Evolutionary conservation across 2,113 vertebrate genomes (phyloP).

Genomic region (Okapia johnstoni): DNA sequence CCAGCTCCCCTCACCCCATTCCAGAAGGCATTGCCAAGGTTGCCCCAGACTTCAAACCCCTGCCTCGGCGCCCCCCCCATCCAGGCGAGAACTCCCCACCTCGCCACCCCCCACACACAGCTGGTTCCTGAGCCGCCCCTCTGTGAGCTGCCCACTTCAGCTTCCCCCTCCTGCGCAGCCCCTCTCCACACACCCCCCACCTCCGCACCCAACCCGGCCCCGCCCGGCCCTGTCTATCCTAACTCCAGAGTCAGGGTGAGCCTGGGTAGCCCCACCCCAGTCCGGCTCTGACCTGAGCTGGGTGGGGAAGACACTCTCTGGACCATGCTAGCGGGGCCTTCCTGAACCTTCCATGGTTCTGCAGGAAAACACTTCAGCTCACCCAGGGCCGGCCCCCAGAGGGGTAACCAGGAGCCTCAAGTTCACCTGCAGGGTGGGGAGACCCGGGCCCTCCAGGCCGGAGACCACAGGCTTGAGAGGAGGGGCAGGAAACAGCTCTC

Average conservation of each 20-base stretch:
- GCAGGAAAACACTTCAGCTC: not conserved
- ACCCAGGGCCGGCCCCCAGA: not conserved
- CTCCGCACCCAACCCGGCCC: not conserved
- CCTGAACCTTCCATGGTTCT: not conserved
- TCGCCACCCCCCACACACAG: not conserved
- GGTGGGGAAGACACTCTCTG: no score
- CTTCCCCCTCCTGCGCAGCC: no score
- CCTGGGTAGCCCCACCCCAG: not conserved
- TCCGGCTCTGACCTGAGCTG: fast-evolving
- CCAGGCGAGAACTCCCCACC: not conserved
- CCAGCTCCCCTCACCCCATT: fast-evolving
- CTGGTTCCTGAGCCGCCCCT: not conserved
- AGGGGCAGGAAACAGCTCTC: not conserved
- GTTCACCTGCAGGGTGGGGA: not conserved
- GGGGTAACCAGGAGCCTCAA: not conserved
- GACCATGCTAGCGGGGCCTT: not conserved
- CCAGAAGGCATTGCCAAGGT: not conserved
- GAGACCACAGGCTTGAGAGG: not conserved
- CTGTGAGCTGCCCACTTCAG: not conserved
- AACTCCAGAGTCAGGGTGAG: not conserved
- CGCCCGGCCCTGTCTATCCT: not conserved
- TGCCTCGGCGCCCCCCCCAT: not conserved
- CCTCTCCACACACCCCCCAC: not conserved
- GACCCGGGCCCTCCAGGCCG: not conserved
- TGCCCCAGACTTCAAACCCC: fast-evolving